Conservation (phyloP, 2,797 vertebrate species). For the Chelonia mydas region DNA sequence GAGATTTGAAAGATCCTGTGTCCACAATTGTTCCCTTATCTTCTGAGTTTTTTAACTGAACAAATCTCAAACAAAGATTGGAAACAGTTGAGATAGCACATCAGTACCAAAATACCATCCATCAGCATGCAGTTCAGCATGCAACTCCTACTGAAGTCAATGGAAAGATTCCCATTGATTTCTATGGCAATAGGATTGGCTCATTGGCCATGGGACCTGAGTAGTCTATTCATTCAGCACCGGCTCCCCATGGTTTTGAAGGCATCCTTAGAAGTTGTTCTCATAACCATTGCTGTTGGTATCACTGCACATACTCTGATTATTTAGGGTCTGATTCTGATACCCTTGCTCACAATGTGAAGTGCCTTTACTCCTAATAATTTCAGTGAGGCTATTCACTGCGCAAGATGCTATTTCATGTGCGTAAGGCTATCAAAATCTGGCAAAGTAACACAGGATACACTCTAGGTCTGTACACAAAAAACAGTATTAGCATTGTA, state of each 20-base stretch:
- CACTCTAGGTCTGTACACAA: not conserved
- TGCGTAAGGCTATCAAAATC: not conserved
- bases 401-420: not conserved
- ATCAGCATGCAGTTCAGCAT: not conserved
- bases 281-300: not conserved
- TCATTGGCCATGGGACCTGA: not conserved
- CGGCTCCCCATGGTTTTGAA: not conserved
- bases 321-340: not conserved
- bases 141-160: not conserved
- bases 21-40: not conserved
- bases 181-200: not conserved
- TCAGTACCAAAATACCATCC: not conserved
- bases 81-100: not conserved
- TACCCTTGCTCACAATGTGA: not conserved
- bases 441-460: not conserved
- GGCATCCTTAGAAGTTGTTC: not conserved
- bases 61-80: not conserved
- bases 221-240: not conserved
- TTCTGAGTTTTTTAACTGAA: not conserved
- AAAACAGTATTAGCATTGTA: not conserved
- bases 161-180: not conserved
- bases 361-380: not conserved
- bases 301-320: not conserved
- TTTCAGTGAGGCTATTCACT: not conserved
- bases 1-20: not conserved